Evolutionary conservation across 2,797 vertebrate species (phyloP).

Genomic region (Psittacula echo): DNA sequence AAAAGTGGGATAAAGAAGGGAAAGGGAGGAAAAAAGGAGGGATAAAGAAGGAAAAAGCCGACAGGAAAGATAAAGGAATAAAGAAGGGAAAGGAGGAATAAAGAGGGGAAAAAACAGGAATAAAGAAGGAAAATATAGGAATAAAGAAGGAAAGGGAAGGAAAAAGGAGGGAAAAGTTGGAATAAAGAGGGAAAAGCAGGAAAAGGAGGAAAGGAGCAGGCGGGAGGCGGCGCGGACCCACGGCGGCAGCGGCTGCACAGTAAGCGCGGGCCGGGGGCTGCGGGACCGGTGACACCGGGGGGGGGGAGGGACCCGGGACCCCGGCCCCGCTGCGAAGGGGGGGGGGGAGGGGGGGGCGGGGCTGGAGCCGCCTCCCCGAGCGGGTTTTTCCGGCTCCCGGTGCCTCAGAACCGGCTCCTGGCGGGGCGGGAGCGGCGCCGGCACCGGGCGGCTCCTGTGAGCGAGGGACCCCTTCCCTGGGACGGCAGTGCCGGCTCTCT

Average conservation of each 20-base stretch:
- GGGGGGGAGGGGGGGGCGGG: not conserved
- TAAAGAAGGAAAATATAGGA: not conserved
- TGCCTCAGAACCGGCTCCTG: not conserved
- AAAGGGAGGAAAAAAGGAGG: not conserved
- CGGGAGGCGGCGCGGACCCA: too few species aligned
- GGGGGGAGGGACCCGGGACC: too few species aligned
- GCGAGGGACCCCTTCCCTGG: too few species aligned
- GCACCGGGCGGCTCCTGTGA: too few species aligned
- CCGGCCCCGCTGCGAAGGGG: not conserved
- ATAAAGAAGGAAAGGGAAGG: too few species aligned
- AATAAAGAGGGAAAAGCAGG: too few species aligned
- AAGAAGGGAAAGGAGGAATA: too few species aligned
- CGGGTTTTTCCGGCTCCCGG: not conserved
- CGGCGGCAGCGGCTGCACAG: not conserved
- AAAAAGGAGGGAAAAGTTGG: too few species aligned
- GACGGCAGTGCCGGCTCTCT: too few species aligned
- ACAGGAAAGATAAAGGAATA: not conserved
- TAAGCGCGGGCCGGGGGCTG: not conserved
- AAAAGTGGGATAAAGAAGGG: not conserved
- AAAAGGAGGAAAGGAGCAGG: too few species aligned
- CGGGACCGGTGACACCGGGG: not conserved
- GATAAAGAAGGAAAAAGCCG: not conserved
- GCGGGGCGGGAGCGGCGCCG: not conserved
- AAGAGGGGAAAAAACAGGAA: too few species aligned
- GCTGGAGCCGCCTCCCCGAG: not conserved